Evolutionary conservation across 2,888 invertebrate species (phyloP).

Genomic region (Andrena praecox): DNA sequence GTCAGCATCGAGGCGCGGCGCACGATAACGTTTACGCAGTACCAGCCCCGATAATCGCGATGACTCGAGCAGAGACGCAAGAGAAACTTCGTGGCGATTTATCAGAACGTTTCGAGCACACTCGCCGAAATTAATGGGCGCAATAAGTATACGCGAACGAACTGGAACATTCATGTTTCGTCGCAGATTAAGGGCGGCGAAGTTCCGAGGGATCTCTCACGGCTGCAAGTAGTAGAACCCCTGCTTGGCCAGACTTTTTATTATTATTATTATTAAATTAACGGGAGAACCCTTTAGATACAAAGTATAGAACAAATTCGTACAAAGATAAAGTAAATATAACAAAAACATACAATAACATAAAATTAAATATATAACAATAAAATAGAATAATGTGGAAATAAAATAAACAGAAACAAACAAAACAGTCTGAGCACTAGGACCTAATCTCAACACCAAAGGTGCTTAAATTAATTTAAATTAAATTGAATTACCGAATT

Average conservation of each 20-base stretch:
- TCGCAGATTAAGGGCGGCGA: conserved; percentile 6
- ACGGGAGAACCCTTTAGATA: too few species aligned
- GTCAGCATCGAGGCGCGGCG: conserved; percentile 26
- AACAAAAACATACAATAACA: too few species aligned
- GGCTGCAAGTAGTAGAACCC: conserved; percentile 26
- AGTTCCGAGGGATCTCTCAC: neutral
- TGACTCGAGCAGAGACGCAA: neutral
- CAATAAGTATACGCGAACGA: conserved; percentile 2
- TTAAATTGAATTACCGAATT: too few species aligned
- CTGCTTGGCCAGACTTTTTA: conserved; percentile 23
- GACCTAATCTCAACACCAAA: too few species aligned
- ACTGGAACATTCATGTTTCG: conserved; percentile 16
- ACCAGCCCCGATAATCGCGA: conserved; percentile 3
- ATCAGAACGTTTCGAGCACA: neutral
- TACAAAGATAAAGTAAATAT: too few species aligned
- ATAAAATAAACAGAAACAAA: too few species aligned
- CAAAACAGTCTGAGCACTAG: too few species aligned
- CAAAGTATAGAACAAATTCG: too few species aligned
- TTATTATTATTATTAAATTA: too few species aligned
- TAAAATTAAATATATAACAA: too few species aligned
- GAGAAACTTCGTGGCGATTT: conserved; percentile 35
- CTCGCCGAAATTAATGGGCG: conserved; percentile 36
- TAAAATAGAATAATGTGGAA: too few species aligned
- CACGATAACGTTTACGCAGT: neutral
- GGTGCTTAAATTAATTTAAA: too few species aligned